Percentiles rank a stretch among this genome's conserved stretches.
Conservation (phyloP, 1,140 invertebrate species). For the Euura lappo region DNA sequence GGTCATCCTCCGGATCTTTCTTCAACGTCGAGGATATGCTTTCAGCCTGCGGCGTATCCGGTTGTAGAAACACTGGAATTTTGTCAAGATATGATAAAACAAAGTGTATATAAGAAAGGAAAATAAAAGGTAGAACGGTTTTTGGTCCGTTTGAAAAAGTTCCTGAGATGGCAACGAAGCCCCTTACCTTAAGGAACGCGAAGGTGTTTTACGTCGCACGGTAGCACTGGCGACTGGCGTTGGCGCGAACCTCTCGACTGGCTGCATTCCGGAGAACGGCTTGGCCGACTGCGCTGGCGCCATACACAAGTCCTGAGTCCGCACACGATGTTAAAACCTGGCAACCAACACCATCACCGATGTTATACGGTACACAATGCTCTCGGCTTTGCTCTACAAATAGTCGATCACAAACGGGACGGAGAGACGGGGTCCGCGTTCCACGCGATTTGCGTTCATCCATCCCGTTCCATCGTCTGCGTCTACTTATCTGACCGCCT, state of each 20-base stretch:
- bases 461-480: neutral
- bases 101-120: no score
- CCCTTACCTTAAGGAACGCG: neutral
- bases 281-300: slow-evolving; percentile 3
- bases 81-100: no score
- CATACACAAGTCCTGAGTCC: neutral
- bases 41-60: no score
- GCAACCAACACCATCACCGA: neutral
- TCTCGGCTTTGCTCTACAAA: neutral
- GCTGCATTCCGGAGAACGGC: slow-evolving; percentile 1
- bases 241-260: slow-evolving; percentile 3
- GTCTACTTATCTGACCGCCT: neutral
- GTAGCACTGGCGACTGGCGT: neutral
- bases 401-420: neutral
- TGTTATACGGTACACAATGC: neutral
- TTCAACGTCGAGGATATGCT: no score
- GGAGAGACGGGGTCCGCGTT: neutral
- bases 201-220: slow-evolving; percentile 6
- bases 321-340: neutral
- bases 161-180: no score
- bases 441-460: neutral
- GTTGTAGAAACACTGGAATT: no score
- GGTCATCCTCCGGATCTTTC: no score
- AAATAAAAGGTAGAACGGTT: no score
- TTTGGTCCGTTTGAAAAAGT: no score